phyloP scores from a whole-genome alignment of 2,797 vertebrate genomes.

The Lepilemur ruficaudatus region DNA sequence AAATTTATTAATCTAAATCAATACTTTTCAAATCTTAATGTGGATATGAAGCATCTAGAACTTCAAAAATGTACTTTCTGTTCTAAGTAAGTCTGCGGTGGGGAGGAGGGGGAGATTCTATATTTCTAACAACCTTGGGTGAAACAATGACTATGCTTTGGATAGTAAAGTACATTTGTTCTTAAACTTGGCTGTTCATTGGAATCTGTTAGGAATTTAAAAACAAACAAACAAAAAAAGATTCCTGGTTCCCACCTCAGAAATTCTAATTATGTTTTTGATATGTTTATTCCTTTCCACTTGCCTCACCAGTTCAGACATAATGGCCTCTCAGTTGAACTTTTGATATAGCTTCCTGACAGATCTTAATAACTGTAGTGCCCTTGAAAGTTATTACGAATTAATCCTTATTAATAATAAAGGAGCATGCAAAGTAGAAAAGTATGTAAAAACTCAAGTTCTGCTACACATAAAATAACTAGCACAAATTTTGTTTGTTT shows the following conservation, averaged over 20 bases:
- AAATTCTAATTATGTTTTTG: not conserved
- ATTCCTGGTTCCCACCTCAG: not conserved
- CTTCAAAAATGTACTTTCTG: not conserved
- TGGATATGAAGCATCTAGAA: not conserved
- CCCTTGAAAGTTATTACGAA: not conserved
- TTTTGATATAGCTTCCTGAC: not conserved
- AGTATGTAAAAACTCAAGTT: not conserved
- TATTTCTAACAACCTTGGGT: not conserved
- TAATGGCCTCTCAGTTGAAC: not conserved
- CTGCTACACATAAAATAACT: not conserved
- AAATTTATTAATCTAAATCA: not conserved
- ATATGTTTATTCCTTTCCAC: not conserved
- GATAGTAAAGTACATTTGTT: not conserved
- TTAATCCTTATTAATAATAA: not conserved
- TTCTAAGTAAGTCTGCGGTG: not conserved
- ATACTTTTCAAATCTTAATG: not conserved
- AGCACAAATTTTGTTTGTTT: not conserved
- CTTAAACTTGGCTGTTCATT: not conserved
- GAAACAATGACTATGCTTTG: not conserved
- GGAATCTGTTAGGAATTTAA: not conserved
- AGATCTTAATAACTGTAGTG: not conserved
- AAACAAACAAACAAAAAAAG: not conserved
- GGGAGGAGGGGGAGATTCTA: not conserved
- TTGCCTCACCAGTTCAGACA: not conserved
- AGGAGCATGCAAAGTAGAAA: not conserved